Evolutionary conservation across 2,113 vertebrate genomes (phyloP).

Genomic region (Polypterus bichir): DNA sequence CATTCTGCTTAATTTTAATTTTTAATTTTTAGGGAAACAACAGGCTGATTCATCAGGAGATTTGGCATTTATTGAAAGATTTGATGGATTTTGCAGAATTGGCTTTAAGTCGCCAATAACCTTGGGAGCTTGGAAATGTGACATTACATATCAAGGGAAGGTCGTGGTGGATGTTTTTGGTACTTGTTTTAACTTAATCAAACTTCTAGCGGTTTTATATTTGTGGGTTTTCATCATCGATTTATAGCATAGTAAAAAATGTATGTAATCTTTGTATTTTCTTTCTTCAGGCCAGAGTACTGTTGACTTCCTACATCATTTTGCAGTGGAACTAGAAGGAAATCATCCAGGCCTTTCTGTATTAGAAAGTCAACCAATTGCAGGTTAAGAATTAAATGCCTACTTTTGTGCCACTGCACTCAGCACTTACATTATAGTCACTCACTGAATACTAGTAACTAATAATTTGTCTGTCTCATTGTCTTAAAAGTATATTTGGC

Average conservation of each 20-base stretch:
- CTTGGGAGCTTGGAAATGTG: conserved; percentile 54
- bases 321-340: conserved; percentile 54
- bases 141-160: conserved; percentile 32
- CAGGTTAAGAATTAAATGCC: conserved; percentile 36
- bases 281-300: conserved; percentile 48
- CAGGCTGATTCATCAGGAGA: conserved; percentile 25
- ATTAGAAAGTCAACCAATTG: conserved; percentile 55
- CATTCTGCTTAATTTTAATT: too few relatives aligned
- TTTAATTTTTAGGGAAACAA: conserved; percentile 16
- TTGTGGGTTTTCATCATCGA: background rate
- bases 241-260: background rate
- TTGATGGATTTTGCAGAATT: conserved; percentile 53
- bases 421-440: too few relatives aligned
- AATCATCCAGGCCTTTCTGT: conserved; percentile 67
- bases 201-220: background rate
- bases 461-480: too few relatives aligned
- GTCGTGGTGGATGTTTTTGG: conserved; percentile 57
- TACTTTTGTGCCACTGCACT: too few relatives aligned
- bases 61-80: conserved; percentile 35
- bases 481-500: too few relatives aligned
- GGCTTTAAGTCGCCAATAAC: conserved; percentile 39
- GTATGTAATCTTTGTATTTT: background rate
- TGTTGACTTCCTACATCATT: conserved; percentile 70
- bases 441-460: too few relatives aligned
- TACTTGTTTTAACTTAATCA: conserved; percentile 21